Evolutionary conservation across 1,140 invertebrate genomes (phyloP), one percentile per base, ranked within the genome.

Genomic region (Eriosoma lanigerum): DNA sequence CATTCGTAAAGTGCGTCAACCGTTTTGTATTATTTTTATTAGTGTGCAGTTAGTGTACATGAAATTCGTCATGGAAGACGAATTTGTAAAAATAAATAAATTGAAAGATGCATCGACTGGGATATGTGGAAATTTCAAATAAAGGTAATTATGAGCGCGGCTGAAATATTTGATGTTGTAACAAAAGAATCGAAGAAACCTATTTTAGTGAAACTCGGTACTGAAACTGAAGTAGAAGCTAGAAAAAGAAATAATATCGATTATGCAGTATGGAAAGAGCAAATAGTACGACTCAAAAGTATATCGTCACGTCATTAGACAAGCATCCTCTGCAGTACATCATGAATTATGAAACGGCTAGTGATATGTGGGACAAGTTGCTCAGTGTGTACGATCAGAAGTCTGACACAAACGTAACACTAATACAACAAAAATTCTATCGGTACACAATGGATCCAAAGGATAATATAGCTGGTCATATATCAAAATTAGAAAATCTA

Each of bases 381-480:
- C 19, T 38, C 32, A 66, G 32, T 26, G 64, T 68, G 44, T 46
- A 24, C 21, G 26, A 62, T 2, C 58, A 29, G 21, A 26, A 12
- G 12, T 56, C 21, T 1, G 54, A 21, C 8, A 12, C 9, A 26
- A 58, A 21, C 12, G 17, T 62, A 19, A 62, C 17, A 32, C 10
- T 62, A 62, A 29, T 9, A 9, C 64, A 68, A 68, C 38, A 68
- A 68, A 46, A 68, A 21, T 68, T 68, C n/a, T 68, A 68, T 46
- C 9, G 2, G 1, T 46, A 21, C 21, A 26, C 13, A 44, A 68
- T 21, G n/a, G 38, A 68, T 46, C 60, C 13, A 38, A 64, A 38
- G 8, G 32, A 38, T 4, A 38, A 38, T 38, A 38, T 38, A 64
- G 10, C 2, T 29, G 15, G 26, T 32, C 26, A 64, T 64, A 64